Evolutionary conservation across 2,888 invertebrate genomes (phyloP).

Genomic region (Lypha dubia): DNA sequence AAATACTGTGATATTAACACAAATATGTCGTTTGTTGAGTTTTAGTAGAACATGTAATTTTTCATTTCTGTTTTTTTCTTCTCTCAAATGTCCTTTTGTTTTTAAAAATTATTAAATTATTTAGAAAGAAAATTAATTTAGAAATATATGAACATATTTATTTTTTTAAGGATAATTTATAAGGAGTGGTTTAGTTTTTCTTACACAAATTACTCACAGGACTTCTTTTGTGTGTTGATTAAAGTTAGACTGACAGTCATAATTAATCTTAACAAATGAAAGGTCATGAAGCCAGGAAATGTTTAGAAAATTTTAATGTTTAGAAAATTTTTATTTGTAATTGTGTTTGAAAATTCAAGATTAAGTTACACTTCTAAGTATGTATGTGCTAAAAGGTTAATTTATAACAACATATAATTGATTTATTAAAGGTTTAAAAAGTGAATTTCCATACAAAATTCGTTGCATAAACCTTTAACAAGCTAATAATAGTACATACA

Average conservation of each 20-base stretch:
- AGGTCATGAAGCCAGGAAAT: background rate
- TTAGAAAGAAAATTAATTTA: background rate
- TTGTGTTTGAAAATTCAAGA: too few relatives aligned
- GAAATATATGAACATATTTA: background rate
- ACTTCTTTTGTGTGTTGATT: background rate
- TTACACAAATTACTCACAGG: conserved; percentile 12
- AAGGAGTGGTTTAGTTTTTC: conserved; percentile 40
- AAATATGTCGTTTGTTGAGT: conserved; percentile 45
- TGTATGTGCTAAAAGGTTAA: too few relatives aligned
- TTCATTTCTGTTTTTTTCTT: background rate
- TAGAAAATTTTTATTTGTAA: too few relatives aligned
- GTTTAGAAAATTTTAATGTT: too few relatives aligned
- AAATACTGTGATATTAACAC: conserved; percentile 58
- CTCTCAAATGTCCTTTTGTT: background rate
- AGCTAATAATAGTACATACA: too few relatives aligned
- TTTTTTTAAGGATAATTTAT: conserved; percentile 19
- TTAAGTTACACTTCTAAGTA: too few relatives aligned
- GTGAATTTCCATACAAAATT: too few relatives aligned
- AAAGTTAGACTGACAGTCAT: background rate
- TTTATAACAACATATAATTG: too few relatives aligned
- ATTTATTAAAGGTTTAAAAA: too few relatives aligned
- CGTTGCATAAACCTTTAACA: too few relatives aligned
- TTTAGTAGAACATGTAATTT: conserved; percentile 11
- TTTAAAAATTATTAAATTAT: background rate
- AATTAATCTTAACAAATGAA: background rate